phyloP scores from a whole-genome alignment of 1,140 invertebrate species.

The Zaprionus kolodkinae region DNA sequence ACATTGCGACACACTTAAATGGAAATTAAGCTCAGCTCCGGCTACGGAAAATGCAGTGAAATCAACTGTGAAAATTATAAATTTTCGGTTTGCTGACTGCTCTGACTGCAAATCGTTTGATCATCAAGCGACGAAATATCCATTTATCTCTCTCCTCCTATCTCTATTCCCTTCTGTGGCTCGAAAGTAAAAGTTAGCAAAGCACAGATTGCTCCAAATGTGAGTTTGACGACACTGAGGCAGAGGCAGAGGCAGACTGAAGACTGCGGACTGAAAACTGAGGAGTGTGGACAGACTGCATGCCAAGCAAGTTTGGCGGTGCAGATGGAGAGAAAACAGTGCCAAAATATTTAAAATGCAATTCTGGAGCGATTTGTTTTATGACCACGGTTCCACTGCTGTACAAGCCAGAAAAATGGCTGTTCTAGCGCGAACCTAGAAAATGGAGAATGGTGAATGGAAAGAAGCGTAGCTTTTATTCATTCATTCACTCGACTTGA shows the following conservation, averaged over 20 bases:
- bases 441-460: neutral
- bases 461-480: neutral
- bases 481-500: neutral
- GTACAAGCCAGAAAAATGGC: constrained; percentile 9
- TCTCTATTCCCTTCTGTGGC: neutral
- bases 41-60: constrained; percentile 50
- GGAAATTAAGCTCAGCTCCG: constrained; percentile 24
- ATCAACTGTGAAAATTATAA: constrained; percentile 69
- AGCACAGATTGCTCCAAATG: constrained; percentile 44
- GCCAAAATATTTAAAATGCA: constrained; percentile 73
- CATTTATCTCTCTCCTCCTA: constrained; percentile 5
- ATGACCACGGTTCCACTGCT: constrained; percentile 37
- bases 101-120: constrained; percentile 52
- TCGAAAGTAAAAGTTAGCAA: constrained; percentile 59
- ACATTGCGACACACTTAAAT: constrained; percentile 11
- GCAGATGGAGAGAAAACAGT: constrained; percentile 44
- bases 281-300: neutral
- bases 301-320: neutral
- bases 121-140: constrained; percentile 46
- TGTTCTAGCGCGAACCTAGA: neutral
- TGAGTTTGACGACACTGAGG: constrained; percentile 13
- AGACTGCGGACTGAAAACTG: neutral
- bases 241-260: constrained; percentile 4
- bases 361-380: constrained; percentile 74
- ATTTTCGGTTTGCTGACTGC: constrained; percentile 52